phyloP scores from a whole-genome alignment of 1,140 invertebrate species.

The Calephelis nemesis region DNA sequence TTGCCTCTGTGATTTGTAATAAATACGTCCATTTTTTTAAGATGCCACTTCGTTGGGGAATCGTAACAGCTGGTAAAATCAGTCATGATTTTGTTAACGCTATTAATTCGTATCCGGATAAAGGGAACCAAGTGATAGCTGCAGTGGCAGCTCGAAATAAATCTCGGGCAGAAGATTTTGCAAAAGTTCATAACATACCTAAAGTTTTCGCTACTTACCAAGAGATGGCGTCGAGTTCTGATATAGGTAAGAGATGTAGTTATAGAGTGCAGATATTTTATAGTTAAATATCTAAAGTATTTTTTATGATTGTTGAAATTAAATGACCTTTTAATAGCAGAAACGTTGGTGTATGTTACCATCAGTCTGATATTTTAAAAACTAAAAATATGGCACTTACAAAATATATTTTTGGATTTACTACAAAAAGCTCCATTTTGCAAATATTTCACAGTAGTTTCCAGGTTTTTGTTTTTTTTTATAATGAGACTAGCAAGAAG shows the following conservation, averaged over 20 bases:
- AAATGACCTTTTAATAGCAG: no score
- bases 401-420: no score
- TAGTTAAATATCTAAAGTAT: no score
- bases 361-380: no score
- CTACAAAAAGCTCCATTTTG: no score
- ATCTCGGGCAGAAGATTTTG: constrained; percentile 52
- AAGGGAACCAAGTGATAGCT: constrained; percentile 48
- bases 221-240: constrained; percentile 53
- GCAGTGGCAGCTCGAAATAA: constrained; percentile 56
- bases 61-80: constrained; percentile 61
- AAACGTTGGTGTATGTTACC: no score
- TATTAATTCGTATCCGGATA: constrained; percentile 55
- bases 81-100: constrained; percentile 63
- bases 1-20: neutral
- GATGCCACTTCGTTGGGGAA: constrained; percentile 67
- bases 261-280: no score
- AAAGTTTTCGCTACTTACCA: constrained; percentile 54
- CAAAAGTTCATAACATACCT: constrained; percentile 52
- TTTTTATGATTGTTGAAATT: no score
- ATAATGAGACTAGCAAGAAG: no score
- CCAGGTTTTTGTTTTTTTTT: no score
- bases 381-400: no score
- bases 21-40: constrained; percentile 29
- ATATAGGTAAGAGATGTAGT: constrained; percentile 45
- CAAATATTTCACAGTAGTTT: no score